Evolutionary conservation across 1,140 invertebrate species (phyloP), one percentile per base, ranked within the genome.

Genomic region (Druon quercuslanigerum): DNA sequence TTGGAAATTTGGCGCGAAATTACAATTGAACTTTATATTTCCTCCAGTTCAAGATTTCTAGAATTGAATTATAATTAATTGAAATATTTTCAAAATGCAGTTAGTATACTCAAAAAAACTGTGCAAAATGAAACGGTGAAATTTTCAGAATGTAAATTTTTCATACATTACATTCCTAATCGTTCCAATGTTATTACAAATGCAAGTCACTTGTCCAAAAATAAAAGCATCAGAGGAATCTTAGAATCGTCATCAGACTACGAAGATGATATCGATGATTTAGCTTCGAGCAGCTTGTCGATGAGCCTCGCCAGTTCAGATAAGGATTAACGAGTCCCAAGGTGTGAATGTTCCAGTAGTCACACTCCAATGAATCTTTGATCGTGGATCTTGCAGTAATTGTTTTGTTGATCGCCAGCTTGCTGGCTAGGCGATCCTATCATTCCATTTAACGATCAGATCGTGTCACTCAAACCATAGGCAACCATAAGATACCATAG

Each of bases 321-420:
- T 13, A 33, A 19, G 3, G 13, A 33, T 17, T n/a, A 33, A 40
- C 14, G 13, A 54, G n/a, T 54, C 51, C n/a, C 11, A 33, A 73
- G 52, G 12, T 51, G 12, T 33, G 5, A 14, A 33, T 16, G 17
- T 82, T 75, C 73, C 71, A 50, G 6, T 51, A 19, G 50, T 72
- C 56, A 46, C 51, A 76, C 25, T 40, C 60, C 60, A 33, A 66
- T 66, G 33, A 40, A 66, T 66, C 60, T 66, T 6, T 33, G 46
- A 33, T 66, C 60, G 60, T 66, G 60, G 20, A 66, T 66, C 57
- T 16, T 66, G 57, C 16, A 5, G 60, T 66, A 66, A 66, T 66
- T 66, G 60, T 66, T 66, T 66, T 66, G 60, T 66, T 66, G 25
- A 66, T 66, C 60, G n/a, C 19, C 9, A 9, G 40, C 40, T 11